These are phyloP conservation scores for Scylla paramamosain DNA, from an alignment of 1,140 invertebrate species.

Conservation along the genomic window DNA sequence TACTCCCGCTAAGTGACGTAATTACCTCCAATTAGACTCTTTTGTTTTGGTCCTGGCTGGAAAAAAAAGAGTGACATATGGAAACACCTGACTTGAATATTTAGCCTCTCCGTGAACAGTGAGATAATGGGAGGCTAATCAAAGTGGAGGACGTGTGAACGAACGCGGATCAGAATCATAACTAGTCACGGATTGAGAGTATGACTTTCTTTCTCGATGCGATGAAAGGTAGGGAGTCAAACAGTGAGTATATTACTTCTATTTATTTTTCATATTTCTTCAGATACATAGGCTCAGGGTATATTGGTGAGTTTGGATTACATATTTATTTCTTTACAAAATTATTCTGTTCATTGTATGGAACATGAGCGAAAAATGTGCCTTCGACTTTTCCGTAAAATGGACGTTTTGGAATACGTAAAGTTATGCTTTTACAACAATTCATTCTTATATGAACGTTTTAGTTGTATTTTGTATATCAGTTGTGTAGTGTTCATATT, in stretches of 20 bases:
- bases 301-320: too few relatives aligned
- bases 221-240: not conserved
- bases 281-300: too few relatives aligned
- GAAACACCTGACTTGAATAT: not conserved
- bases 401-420: too few relatives aligned
- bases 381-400: too few relatives aligned
- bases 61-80: not conserved
- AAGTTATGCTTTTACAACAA: too few relatives aligned
- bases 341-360: too few relatives aligned
- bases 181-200: not conserved
- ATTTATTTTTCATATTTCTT: not conserved
- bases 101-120: not conserved
- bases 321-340: too few relatives aligned
- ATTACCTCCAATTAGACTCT: not conserved
- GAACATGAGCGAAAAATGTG: too few relatives aligned
- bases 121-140: not conserved
- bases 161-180: not conserved
- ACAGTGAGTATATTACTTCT: not conserved
- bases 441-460: too few relatives aligned
- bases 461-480: too few relatives aligned
- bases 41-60: not conserved
- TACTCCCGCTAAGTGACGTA: not conserved
- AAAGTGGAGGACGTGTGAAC: not conserved
- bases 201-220: not conserved
- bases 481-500: too few relatives aligned